Base-by-base conservation (phyloP, 2,113 vertebrate species). In the Beaufortia kweichowensis region DNA sequence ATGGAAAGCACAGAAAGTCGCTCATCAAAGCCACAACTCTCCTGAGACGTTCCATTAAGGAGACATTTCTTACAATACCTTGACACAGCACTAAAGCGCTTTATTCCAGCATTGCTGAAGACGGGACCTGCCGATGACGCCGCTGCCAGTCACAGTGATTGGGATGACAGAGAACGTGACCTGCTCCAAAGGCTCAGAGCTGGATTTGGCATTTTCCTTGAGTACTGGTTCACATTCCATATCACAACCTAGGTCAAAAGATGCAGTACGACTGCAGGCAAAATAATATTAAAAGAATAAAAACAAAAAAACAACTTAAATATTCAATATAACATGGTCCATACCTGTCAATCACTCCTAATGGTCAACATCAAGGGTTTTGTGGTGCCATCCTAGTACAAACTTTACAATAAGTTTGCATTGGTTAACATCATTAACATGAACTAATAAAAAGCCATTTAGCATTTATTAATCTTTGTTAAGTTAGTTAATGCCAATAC, bases 1-100 rank as follows among this genome's bases (percentile, higher is more conserved):
- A 75, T 39, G 79, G 71, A 81, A 82, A 31, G 57, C 6, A 6
- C 79, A 83, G 67, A 64, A 28, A 56, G 82, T 48, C 31, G 70
- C 83, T 85, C 81, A 85, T 82, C 73, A 86, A 76, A 70, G 76
- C 76, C 62, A 78, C 76, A 69, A 71, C 75, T 71, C 6, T 63
- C 56, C 56, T 19, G 41, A 61, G 24, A 33, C 26, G 17, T 56
- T 35, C 15, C 66, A 65, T 46, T 71, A 67, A 50, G 4, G 11
- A 46, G 46, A 53, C 1, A 3, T 63, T 71, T 78, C 33, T 71
- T 23, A 71, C 53, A 15, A 4, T 24, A 19, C 29, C 76, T 82
- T 80, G 86, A 88, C 85, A 84, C 72, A 53, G 26, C 33, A 39
- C 80, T 33, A 75, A 76, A 75, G 84, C 79, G 70, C 83, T 88